Conservation (phyloP, 1,140 invertebrate genomes). For the Lepidurus packardi region DNA sequence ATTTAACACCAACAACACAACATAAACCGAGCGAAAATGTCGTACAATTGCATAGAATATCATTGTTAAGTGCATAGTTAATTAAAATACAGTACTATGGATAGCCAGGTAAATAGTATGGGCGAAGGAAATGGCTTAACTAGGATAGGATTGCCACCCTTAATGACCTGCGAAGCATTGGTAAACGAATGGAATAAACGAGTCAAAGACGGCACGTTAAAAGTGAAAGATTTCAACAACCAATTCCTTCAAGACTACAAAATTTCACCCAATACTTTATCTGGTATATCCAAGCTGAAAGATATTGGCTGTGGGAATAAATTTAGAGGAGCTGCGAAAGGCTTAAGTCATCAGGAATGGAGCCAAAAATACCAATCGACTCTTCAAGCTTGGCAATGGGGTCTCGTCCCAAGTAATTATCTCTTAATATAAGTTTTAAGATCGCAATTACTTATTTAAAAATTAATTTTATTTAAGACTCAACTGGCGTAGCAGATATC, state of each 20-base stretch:
- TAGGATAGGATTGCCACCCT: not conserved
- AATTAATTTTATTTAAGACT: not conserved
- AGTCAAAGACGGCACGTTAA: not conserved
- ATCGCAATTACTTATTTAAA: not conserved
- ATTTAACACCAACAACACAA: not conserved
- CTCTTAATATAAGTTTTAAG: not conserved
- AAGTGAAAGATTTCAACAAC: conserved; percentile 13
- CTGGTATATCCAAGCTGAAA: not conserved
- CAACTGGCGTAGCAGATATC: not conserved
- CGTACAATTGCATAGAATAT: no score
- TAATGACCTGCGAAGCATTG: conserved; percentile 17
- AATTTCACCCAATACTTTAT: not conserved
- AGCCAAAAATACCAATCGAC: not conserved
- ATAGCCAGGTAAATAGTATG: not conserved
- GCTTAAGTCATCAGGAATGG: not conserved
- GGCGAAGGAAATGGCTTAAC: not conserved
- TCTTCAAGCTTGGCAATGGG: conserved; percentile 1
- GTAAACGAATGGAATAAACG: conserved; percentile 11
- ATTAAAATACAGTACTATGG: not conserved
- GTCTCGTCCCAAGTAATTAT: not conserved
- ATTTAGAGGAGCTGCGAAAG: not conserved
- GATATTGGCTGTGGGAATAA: not conserved
- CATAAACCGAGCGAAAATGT: not conserved
- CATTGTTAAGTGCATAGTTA: not conserved
- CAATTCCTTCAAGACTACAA: not conserved